Evolutionary conservation across 2,113 vertebrate species (phyloP).

Genomic region (Oophaga pumilio): DNA sequence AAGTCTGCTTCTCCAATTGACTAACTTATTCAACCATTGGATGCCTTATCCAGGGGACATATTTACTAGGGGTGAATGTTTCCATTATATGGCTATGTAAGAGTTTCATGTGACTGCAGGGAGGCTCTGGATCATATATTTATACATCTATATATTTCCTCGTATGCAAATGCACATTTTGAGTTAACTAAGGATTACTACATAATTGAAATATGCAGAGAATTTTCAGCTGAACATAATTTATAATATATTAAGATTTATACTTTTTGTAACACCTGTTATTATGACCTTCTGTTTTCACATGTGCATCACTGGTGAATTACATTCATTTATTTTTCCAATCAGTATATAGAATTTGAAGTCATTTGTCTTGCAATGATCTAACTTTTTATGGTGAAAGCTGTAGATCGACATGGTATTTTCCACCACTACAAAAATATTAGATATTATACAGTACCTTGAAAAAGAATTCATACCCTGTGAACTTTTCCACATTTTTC

Average conservation of each 20-base stretch:
- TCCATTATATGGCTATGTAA: neutral
- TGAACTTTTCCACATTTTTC: too few relatives aligned
- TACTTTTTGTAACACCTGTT: slow-evolving; percentile 8
- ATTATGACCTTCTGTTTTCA: neutral
- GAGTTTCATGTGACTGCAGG: neutral
- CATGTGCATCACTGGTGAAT: neutral
- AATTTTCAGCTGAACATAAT: slow-evolving; percentile 4
- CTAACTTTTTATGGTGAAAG: neutral
- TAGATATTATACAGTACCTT: neutral
- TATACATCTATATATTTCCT: neutral
- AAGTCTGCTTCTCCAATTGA: too few relatives aligned
- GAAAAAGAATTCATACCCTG: too few relatives aligned
- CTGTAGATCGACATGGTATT: neutral
- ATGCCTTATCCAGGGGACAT: too few relatives aligned
- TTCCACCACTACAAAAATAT: neutral
- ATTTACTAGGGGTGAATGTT: neutral
- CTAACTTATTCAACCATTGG: too few relatives aligned
- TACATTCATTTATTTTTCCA: slow-evolving; percentile 28
- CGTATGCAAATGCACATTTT: neutral
- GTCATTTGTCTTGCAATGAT: slow-evolving; percentile 7
- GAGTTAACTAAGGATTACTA: neutral
- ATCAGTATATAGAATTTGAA: neutral
- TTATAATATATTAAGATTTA: slow-evolving; percentile 3
- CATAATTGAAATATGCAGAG: neutral
- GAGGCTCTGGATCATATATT: neutral